These are phyloP conservation scores for Pomatorhinus ruficollis DNA, from an alignment of 2,113 vertebrate genomes.

Conservation along the genomic window DNA sequence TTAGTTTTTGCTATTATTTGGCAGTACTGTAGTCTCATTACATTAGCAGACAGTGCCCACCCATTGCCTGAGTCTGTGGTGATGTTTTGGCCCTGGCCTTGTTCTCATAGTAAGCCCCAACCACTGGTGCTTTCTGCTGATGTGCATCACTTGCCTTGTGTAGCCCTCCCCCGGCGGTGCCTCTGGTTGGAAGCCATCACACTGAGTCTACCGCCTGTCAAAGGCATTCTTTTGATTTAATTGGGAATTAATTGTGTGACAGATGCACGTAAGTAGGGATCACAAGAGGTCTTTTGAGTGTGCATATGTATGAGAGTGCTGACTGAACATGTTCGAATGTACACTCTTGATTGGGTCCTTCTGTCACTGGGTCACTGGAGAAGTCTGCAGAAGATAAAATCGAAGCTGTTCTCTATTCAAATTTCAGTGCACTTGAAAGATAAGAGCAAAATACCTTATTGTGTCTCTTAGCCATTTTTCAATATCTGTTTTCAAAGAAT, in stretches of 20 bases:
- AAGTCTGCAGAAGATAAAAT: background rate
- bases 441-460: background rate
- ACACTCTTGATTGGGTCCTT: background rate
- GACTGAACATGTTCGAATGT: background rate
- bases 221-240: background rate
- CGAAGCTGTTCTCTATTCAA: background rate
- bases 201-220: background rate
- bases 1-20: background rate
- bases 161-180: background rate
- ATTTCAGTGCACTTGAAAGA: background rate
- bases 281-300: background rate
- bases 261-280: background rate
- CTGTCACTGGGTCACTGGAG: background rate
- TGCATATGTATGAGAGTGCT: fast-evolving
- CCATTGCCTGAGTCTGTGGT: background rate
- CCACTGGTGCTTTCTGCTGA: background rate
- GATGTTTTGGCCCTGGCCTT: background rate
- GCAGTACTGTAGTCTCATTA: background rate
- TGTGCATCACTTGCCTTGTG: background rate
- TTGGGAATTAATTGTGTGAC: background rate
- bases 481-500: background rate
- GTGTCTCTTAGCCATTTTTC: background rate
- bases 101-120: background rate
- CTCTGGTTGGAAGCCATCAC: background rate
- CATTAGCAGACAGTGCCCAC: background rate